phyloP scores from a whole-genome alignment of 2,888 invertebrate genomes.

The Sesamia inferens region DNA sequence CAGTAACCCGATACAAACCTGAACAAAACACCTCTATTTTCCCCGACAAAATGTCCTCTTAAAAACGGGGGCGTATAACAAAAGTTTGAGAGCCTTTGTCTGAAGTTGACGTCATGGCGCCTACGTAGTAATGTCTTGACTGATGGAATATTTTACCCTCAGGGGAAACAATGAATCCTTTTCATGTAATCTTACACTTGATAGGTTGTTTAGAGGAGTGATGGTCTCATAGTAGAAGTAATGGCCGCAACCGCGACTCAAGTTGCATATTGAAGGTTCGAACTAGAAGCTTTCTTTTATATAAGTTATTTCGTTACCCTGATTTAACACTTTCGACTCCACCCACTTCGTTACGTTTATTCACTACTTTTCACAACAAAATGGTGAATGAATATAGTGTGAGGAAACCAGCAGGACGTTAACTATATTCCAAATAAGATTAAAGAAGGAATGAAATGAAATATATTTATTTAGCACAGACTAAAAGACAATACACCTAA shows the following conservation, averaged over 20 bases:
- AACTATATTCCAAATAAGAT: too few species aligned
- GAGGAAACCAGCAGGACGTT: too few species aligned
- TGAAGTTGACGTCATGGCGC: conserved; percentile 41
- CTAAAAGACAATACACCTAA: too few species aligned
- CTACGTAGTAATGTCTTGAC: conserved; percentile 33
- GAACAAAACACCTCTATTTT: conserved; percentile 16
- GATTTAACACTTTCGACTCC: too few species aligned
- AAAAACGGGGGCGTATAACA: conserved; percentile 17
- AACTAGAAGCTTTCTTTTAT: neutral
- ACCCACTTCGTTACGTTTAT: too few species aligned
- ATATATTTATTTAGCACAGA: too few species aligned
- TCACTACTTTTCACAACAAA: neutral
- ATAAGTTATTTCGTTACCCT: neutral
- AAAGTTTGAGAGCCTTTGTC: conserved; percentile 50
- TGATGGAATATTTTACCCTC: conserved; percentile 46
- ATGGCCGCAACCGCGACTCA: neutral
- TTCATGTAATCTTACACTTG: conserved; percentile 27
- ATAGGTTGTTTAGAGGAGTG: neutral
- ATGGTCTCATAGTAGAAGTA: neutral
- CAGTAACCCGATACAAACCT: neutral
- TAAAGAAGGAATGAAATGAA: too few species aligned
- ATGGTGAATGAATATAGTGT: neutral
- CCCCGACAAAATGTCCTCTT: conserved; percentile 23
- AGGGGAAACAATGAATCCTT: conserved; percentile 42
- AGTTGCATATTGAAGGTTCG: neutral